phyloP scores from a whole-genome alignment of 37 sponge, comb jelly and placozoan genomes.

The Crambe crambe region DNA sequence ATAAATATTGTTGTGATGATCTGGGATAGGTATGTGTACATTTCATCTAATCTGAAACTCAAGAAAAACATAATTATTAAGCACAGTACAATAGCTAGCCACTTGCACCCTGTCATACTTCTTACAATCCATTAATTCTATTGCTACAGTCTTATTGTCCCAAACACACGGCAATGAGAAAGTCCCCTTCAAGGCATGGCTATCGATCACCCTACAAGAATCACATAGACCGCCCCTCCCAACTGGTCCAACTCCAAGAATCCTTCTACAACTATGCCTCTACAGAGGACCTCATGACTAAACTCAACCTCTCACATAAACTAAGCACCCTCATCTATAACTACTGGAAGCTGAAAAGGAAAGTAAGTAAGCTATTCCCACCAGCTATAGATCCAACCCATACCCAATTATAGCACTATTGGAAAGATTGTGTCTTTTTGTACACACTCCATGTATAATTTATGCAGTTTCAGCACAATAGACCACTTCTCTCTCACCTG shows the following conservation, averaged over 20 bases:
- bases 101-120: neutral
- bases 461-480: conserved; percentile 46
- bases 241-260: conserved; percentile 67
- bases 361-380: conserved; percentile 49
- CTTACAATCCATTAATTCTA: neutral
- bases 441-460: neutral
- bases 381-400: neutral
- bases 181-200: conserved; percentile 14
- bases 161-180: conserved; percentile 59
- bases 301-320: conserved; percentile 40
- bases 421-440: neutral
- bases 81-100: too few species aligned
- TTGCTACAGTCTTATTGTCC: conserved; percentile 76
- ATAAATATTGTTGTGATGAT: too few species aligned
- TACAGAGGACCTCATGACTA: conserved; percentile 42
- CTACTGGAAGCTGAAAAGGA: conserved; percentile 95
- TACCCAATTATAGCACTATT: neutral
- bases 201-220: conserved; percentile 36
- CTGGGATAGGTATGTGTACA: too few species aligned
- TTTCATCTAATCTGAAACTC: too few species aligned
- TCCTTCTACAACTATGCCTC: conserved; percentile 70
- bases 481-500: conserved; percentile 48
- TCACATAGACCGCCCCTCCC: conserved; percentile 25
- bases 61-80: too few species aligned
- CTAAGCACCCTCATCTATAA: conserved; percentile 67